Evolutionary conservation across 1,140 invertebrate species (phyloP), one percentile per base, ranked within the genome.

Genomic region (Hycleus phaleratus): DNA sequence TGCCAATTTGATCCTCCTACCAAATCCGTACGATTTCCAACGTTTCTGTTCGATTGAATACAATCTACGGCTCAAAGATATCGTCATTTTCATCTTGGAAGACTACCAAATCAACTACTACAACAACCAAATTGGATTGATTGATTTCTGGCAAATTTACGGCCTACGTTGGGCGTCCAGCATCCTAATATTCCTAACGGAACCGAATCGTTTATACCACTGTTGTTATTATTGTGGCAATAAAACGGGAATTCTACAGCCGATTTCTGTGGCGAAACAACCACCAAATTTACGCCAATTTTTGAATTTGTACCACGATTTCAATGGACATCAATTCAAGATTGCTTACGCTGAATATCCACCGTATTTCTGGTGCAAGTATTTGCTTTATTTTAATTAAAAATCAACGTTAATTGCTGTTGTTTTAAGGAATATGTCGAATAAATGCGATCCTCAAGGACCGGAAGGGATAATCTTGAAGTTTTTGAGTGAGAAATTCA

Each of bases 321-420:
- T 60, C 32, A 60, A 60, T 26, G 52, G 58, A 9, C 58, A 60
- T 38, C 11, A 46, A n/a, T 60, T 60, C 44, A 26, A 50, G 38
- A 48, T 60, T 8, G 52, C 53, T 11, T 60, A 60, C 48, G 42
- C 42, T 25, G 46, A 46, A 4, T 60, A 50, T 45, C 25, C 39
- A 2, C 58, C 58, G 1, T 60, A 50, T 40, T 55, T 60, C 25
- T 60, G 58, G 58, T 26, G 50, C n/a, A 26, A 53, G 26, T 32
- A 32, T 7, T 32, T 5, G 32, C 2, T 7, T 0, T 4, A 32
- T 32, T 7, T 32, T 32, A 7, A 4, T 7, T 5, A 32, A 32
- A 32, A 18, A 18, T 18, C 32, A 32, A 4, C 32, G 32, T 32
- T 32, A 32, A 32, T 32, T 7, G 32, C 0, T 32, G 0, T 32